Evolutionary conservation across 2,113 vertebrate species (phyloP), one percentile per base, ranked within the genome.

Genomic region (Corvus hawaiiensis): DNA sequence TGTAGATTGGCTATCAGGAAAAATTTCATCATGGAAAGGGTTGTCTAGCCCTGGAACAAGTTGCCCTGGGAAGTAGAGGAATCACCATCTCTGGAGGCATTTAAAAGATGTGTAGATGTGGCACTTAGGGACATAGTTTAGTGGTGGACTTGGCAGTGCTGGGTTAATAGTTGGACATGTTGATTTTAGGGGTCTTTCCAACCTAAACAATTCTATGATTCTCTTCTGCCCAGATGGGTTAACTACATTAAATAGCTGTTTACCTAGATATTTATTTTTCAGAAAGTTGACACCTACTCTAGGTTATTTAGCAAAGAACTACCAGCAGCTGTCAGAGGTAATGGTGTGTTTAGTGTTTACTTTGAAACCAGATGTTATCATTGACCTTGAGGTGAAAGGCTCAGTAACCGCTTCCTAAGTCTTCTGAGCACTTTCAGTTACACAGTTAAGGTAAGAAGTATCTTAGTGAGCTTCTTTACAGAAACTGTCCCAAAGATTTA

Each of bases 251-350:
- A 83, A 64, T 28, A 68, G 49, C 30, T 87, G 56, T 84, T 90
- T 72, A 81, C 13, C 33, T 41, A 76, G 68, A 63, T 35, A 77
- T 52, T 67, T 94, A 17, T 74, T 94, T 71, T 76, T 59, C 58
- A 84, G 52, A 93, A 90, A 93, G 43, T 39, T 75, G 80, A 84
- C 59, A 85, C 28, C 28, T 75, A 33, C 17, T 83, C 56, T 37
- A 41, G 56, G 54, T 87, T 85, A 64, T 91, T 95, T 84, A 87
- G 56, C 54, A 77, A 74, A 95, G 58, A 86, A 39, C 55, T 92
- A 81, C 66, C 73, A 93, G 64, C 94, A 94, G 51, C 66, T 93
- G 41, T 80, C 35, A 91, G 69, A 87, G 39, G 55, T 62, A 94
- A 92, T 78, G 81, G 30, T 75, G 62, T 87, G 26, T 52, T 93